phyloP scores from a whole-genome alignment of 1,140 invertebrate species.

The Sesamia nonagrioides region DNA sequence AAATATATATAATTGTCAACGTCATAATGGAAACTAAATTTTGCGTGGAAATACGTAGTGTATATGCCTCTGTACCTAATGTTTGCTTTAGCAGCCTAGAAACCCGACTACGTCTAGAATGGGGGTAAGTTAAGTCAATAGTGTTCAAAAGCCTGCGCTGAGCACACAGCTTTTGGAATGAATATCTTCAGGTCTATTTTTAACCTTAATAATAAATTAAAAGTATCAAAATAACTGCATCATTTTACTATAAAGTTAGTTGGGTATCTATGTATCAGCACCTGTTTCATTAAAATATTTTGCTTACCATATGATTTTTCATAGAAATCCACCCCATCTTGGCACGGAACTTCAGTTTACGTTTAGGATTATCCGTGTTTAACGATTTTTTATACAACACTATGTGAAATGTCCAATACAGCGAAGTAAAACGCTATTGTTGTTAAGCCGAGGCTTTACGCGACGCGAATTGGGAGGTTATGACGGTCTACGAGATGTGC shows the following conservation, averaged over 20 bases:
- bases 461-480: conserved; percentile 70
- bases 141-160: conserved; percentile 15
- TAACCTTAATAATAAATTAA: background rate
- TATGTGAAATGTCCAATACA: conserved; percentile 10
- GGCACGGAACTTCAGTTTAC: conserved; percentile 73
- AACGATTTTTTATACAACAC: conserved; percentile 32
- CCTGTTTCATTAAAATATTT: background rate
- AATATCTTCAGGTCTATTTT: background rate
- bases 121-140: conserved; percentile 29
- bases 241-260: background rate
- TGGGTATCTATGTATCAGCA: background rate
- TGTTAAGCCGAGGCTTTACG: conserved; percentile 39
- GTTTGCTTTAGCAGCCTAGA: background rate
- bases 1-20: no score
- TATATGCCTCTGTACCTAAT: background rate
- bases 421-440: conserved; percentile 18
- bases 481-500: conserved; percentile 77
- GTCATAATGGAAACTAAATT: background rate
- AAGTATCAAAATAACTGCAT: background rate
- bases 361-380: conserved; percentile 74
- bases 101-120: background rate
- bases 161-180: conserved; percentile 1
- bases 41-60: no score
- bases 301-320: conserved; percentile 85
- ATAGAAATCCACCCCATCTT: conserved; percentile 86